Percentiles rank a stretch among this genome's conserved stretches.
phyloP scores from a whole-genome alignment of 2,888 invertebrate genomes.

The Philhelius pedissequus region DNA sequence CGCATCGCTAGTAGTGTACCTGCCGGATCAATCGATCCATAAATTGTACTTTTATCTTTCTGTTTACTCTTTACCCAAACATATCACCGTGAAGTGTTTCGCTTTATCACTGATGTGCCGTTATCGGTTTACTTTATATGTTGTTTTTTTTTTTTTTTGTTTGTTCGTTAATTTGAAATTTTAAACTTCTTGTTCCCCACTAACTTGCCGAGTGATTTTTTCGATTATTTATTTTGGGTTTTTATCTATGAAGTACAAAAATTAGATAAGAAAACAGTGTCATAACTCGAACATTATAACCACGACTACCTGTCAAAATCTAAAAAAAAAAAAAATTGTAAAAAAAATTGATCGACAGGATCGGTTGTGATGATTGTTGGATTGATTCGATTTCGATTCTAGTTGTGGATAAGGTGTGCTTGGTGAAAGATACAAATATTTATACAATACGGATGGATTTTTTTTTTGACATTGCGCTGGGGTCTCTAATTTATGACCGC shows the following conservation, averaged over 20 bases:
- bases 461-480: background rate
- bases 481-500: slow-evolving; percentile 18
- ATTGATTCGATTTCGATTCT: slow-evolving; percentile 61
- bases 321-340: slow-evolving; percentile 5
- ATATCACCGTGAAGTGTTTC: slow-evolving; percentile 13
- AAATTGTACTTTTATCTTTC: slow-evolving; percentile 41
- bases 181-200: background rate
- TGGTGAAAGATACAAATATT: slow-evolving; percentile 51
- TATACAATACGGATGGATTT: slow-evolving; percentile 18
- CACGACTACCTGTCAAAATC: slow-evolving; percentile 65
- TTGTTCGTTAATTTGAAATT: slow-evolving; percentile 15
- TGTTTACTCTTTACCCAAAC: background rate
- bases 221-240: slow-evolving; percentile 24
- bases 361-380: slow-evolving; percentile 60
- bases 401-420: slow-evolving; percentile 66
- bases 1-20: slow-evolving; percentile 24
- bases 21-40: slow-evolving; percentile 55
- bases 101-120: slow-evolving; percentile 17
- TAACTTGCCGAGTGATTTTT: slow-evolving; percentile 40
- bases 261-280: slow-evolving; percentile 45
- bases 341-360: slow-evolving; percentile 59
- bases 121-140: slow-evolving; percentile 30
- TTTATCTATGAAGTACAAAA: slow-evolving; percentile 36
- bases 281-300: slow-evolving; percentile 36
- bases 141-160: background rate